Evolutionary conservation across 1,140 invertebrate species (phyloP).

Genomic region (Drosophila bocki): DNA sequence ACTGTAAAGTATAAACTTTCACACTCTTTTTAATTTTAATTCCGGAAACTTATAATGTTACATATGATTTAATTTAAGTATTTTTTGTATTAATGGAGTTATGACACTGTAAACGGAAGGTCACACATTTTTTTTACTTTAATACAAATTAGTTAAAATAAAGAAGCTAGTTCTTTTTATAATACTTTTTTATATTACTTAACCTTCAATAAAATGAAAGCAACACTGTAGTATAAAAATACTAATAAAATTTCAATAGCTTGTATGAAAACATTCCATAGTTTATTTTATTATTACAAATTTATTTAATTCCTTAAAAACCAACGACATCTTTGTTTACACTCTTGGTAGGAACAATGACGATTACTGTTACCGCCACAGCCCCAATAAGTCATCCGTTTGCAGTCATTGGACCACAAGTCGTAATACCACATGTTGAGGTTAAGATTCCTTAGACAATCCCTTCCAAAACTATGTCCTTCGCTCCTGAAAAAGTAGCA

Average conservation of each 20-base stretch:
- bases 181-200: no score
- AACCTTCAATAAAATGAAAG: no score
- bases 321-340: conserved; percentile 10
- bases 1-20: no score
- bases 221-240: neutral
- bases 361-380: conserved; percentile 19
- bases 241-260: neutral
- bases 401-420: conserved; percentile 4
- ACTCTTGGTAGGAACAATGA: conserved; percentile 11
- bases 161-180: no score
- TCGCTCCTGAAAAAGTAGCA: conserved; percentile 10
- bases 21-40: no score
- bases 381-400: conserved; percentile 14
- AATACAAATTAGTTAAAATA: no score
- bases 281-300: no score
- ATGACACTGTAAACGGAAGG: no score
- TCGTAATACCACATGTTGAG: conserved; percentile 24
- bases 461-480: conserved; percentile 5
- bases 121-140: no score
- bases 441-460: conserved; percentile 7
- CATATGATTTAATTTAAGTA: no score
- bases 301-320: conserved; percentile 1
- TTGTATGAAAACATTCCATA: neutral
- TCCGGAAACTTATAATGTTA: no score
- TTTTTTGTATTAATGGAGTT: no score